Conservation (phyloP, 2,113 vertebrate genomes). For the Pipra filicauda region DNA sequence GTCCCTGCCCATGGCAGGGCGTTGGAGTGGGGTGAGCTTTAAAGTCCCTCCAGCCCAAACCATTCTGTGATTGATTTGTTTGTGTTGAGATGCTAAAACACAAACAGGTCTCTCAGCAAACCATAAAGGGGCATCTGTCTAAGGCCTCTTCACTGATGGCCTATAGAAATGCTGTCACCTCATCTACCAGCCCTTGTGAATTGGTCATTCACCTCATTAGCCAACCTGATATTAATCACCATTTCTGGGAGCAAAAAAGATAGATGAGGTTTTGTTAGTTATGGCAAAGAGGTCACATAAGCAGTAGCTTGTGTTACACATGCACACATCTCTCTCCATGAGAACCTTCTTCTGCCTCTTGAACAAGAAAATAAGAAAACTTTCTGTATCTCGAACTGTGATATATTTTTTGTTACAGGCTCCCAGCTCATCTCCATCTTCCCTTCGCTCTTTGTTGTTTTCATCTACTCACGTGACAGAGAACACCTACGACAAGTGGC, state of each 20-base stretch:
- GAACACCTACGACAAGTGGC: not conserved
- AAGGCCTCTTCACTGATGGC: not conserved
- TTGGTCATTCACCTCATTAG: not conserved
- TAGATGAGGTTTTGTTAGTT: not conserved
- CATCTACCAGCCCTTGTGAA: not conserved
- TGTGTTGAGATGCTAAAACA: not conserved
- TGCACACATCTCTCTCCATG: not conserved
- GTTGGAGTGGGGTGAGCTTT: rapidly evolving
- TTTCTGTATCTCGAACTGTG: not conserved
- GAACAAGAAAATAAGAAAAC: not conserved
- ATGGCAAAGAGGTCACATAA: not conserved
- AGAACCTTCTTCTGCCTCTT: not conserved
- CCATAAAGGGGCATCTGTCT: not conserved
- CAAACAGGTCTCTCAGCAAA: not conserved
- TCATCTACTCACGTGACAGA: not conserved
- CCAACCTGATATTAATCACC: not conserved
- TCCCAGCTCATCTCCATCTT: not conserved
- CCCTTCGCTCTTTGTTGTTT: not conserved
- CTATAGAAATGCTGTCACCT: not conserved
- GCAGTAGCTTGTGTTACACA: not conserved
- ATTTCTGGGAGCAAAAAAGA: not conserved
- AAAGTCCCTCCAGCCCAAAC: not conserved
- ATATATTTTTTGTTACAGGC: not conserved
- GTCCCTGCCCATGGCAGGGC: not conserved
- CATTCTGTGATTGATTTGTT: not conserved